These are phyloP conservation scores for Eilema griseolum DNA, from an alignment of 2,888 invertebrate genomes.

Conservation along the genomic window DNA sequence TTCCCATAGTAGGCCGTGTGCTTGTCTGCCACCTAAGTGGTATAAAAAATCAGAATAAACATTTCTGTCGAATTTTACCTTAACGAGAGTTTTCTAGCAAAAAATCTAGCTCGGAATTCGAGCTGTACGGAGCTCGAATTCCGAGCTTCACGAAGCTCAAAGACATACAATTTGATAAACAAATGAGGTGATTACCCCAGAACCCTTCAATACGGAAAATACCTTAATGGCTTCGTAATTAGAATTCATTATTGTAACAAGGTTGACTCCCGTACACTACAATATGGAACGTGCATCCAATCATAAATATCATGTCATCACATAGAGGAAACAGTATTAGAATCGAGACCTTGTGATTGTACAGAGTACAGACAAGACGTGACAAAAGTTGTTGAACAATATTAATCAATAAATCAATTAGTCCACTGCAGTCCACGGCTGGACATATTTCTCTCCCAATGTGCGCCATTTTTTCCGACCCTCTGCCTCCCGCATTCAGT, in stretches of 20 bases:
- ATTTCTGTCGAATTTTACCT: no score
- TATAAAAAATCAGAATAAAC: no score
- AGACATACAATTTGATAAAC: not conserved
- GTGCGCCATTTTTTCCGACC: no score
- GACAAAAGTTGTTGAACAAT: not conserved
- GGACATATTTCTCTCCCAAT: no score
- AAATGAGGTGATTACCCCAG: not conserved
- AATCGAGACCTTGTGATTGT: not conserved
- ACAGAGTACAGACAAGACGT: not conserved
- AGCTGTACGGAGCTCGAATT: no score
- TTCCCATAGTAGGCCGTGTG: no score
- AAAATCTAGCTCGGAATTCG: no score
- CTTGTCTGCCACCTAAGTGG: no score
- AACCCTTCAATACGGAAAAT: slow-evolving; percentile 2
- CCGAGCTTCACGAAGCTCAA: not conserved
- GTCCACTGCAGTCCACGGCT: no score
- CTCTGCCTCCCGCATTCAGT: no score
- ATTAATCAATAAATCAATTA: not conserved
- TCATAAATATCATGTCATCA: not conserved
- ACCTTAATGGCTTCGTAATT: not conserved
- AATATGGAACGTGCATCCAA: not conserved
- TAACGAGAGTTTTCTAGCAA: no score
- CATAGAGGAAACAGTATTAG: not conserved
- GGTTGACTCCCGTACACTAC: not conserved
- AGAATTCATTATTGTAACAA: not conserved